Evolutionary conservation across 2,797 vertebrate genomes (phyloP).

Genomic region (Phataginus tetradactyla): DNA sequence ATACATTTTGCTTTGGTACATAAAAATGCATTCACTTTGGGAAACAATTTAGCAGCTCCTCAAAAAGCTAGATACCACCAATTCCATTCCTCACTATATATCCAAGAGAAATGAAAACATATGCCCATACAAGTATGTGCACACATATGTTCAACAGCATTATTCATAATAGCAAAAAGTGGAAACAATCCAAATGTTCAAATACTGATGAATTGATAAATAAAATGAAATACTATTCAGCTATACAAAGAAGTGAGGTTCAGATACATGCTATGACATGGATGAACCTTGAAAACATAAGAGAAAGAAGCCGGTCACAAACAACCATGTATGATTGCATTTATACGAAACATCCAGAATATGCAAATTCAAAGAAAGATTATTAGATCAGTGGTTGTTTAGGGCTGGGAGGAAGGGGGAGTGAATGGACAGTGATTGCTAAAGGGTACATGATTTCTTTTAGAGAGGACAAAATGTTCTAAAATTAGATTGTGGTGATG

Average conservation of each 20-base stretch:
- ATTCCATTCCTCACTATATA: neutral
- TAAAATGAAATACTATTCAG: neutral
- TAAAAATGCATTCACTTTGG: neutral
- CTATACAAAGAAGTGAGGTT: neutral
- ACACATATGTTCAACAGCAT: neutral
- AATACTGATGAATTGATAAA: neutral
- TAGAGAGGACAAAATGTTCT: constrained; percentile 4
- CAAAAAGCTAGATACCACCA: neutral
- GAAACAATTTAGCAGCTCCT: neutral
- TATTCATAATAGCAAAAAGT: neutral
- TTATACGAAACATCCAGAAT: neutral
- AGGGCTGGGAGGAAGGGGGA: neutral
- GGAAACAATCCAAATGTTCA: neutral
- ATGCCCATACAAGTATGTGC: neutral
- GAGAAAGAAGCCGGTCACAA: neutral
- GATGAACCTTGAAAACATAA: neutral
- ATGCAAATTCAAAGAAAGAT: neutral
- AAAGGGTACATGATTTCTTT: neutral
- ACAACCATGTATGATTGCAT: neutral
- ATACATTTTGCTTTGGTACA: neutral
- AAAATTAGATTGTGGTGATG: constrained; percentile 7
- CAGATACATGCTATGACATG: neutral
- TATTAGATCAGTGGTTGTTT: neutral
- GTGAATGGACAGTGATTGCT: neutral
- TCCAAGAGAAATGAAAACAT: neutral